phyloP scores from a whole-genome alignment of 1,140 invertebrate species.

The Whitmania pigra region DNA sequence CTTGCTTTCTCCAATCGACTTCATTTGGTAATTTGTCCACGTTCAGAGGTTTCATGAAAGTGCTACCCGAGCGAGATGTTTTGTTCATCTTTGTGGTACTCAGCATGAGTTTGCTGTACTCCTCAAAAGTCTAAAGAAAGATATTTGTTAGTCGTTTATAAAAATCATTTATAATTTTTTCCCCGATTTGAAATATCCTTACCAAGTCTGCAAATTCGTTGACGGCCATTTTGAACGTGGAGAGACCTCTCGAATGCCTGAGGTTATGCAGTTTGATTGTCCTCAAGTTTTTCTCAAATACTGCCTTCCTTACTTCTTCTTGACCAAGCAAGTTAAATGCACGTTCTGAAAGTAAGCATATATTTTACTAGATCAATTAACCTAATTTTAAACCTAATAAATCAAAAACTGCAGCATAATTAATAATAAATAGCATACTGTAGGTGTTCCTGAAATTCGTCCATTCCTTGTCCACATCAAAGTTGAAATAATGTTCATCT shows the following conservation, averaged over 20 bases:
- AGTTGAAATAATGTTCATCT: too few relatives aligned
- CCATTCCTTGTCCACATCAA: too few relatives aligned
- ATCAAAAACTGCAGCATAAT: too few relatives aligned
- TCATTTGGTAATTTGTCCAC: not conserved
- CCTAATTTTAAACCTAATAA: too few relatives aligned
- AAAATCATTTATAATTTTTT: not conserved
- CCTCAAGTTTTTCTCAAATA: constrained; percentile 23
- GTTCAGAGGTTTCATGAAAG: not conserved
- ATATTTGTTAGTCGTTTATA: too few relatives aligned
- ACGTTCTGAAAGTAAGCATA: not conserved
- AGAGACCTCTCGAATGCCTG: constrained; percentile 15
- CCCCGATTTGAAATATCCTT: not conserved
- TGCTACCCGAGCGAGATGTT: too few relatives aligned
- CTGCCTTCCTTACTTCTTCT: constrained; percentile 12
- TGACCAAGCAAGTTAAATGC: not conserved
- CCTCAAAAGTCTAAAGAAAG: too few relatives aligned
- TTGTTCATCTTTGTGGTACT: not conserved
- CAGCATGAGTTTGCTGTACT: too few relatives aligned
- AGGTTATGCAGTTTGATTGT: constrained; percentile 22
- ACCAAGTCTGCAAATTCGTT: constrained; percentile 26
- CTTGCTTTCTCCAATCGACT: constrained; percentile 70
- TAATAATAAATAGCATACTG: too few relatives aligned
- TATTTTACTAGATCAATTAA: too few relatives aligned
- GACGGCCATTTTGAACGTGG: constrained; percentile 18
- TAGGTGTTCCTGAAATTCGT: too few relatives aligned